These are phyloP conservation scores for Chroicocephalus ridibundus DNA, from an alignment of 2,113 vertebrate genomes.

Conservation along the genomic window DNA sequence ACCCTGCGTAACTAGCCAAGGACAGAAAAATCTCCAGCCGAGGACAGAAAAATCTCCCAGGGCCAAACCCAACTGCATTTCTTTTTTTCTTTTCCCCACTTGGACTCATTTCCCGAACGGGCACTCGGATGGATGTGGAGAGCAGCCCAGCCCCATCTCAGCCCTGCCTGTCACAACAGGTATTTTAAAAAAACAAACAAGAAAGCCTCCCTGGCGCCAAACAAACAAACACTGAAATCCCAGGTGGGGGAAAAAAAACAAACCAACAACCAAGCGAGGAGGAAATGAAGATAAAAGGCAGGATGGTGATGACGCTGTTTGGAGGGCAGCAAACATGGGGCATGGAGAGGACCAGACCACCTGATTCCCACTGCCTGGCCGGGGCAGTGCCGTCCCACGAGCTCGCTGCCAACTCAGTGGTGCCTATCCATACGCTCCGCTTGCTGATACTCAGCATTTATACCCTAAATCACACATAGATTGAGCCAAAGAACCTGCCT, in stretches of 20 bases:
- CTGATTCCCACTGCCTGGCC: background rate
- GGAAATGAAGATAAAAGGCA: slow-evolving; percentile 17
- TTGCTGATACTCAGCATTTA: background rate
- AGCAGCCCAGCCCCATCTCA: background rate
- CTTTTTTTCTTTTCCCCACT: background rate
- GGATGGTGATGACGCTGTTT: background rate
- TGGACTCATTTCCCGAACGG: background rate
- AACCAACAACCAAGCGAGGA: background rate
- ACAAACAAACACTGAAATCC: background rate
- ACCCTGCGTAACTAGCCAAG: fast-evolving
- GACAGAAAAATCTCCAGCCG: background rate
- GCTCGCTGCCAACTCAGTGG: background rate
- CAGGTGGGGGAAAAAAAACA: background rate
- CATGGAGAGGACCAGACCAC: background rate
- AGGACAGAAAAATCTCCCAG: background rate
- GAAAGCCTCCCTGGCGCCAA: background rate
- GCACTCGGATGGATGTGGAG: background rate
- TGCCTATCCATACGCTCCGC: background rate
- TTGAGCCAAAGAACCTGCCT: background rate
- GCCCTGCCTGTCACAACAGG: slow-evolving; percentile 21
- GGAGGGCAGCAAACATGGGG: background rate
- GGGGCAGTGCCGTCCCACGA: background rate
- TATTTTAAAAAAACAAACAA: background rate
- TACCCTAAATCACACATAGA: background rate
- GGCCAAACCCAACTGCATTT: background rate